phyloP scores from a whole-genome alignment of 1,140 invertebrate genomes.

The Trinorchestia longiramus region DNA sequence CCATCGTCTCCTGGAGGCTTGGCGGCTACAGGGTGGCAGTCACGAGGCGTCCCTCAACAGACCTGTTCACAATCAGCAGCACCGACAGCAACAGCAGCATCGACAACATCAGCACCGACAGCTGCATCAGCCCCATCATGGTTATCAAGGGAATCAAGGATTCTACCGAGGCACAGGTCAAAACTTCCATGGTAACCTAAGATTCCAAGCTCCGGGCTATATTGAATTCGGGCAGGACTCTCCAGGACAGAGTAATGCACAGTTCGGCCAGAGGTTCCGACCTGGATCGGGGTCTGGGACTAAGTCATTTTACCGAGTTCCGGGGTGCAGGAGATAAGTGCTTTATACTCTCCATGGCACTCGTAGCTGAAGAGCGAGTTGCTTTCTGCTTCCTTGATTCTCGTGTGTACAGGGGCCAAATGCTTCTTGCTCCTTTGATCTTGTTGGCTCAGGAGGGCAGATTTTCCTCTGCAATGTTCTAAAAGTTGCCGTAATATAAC shows the following conservation, averaged over 20 bases:
- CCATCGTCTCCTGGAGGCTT: neutral
- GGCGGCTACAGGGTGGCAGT: neutral
- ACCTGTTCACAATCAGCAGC: neutral
- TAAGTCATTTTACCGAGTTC: neutral
- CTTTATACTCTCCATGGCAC: neutral
- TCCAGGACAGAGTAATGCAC: neutral
- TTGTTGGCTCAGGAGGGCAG: too few species aligned
- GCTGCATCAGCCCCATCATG: constrained; percentile 44
- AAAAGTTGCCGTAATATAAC: too few species aligned
- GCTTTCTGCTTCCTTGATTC: too few species aligned
- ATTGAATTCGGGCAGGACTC: neutral
- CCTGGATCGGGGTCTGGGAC: neutral
- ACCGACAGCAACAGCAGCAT: neutral
- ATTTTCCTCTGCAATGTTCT: too few species aligned
- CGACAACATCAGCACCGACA: neutral
- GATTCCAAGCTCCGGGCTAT: neutral
- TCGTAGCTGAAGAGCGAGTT: too few species aligned
- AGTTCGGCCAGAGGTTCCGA: neutral
- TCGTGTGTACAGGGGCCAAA: too few species aligned
- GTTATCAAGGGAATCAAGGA: constrained; percentile 33
- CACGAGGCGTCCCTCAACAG: neutral
- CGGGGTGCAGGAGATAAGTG: neutral
- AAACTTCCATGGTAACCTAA: constrained; percentile 20
- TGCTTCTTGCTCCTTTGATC: too few species aligned
- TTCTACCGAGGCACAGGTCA: constrained; percentile 13